Evolutionary conservation across 2,797 vertebrate species (phyloP).

Genomic region (Lates japonicus): DNA sequence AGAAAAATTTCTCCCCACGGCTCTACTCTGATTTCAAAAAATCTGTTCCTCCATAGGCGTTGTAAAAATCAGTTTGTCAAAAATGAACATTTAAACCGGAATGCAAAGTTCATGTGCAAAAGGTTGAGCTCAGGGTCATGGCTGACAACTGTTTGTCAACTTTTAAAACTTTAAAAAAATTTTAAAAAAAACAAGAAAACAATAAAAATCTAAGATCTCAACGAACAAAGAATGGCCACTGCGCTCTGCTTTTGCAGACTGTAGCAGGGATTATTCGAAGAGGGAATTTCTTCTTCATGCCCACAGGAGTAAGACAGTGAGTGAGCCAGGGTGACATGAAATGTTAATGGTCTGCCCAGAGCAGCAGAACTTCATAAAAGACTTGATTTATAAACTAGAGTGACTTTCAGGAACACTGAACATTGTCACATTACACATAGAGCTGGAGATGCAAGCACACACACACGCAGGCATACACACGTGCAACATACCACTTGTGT

Average conservation of each 20-base stretch:
- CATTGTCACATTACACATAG: slow-evolving; percentile 55
- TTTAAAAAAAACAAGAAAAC: background rate
- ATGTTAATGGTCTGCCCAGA: slow-evolving; percentile 83
- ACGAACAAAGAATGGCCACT: slow-evolving; percentile 16
- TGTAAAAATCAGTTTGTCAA: slow-evolving; percentile 42
- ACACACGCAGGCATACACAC: slow-evolving; percentile 3
- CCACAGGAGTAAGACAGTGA: slow-evolving; percentile 64
- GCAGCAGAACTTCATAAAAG: slow-evolving; percentile 82
- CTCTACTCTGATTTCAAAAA: slow-evolving; percentile 46
- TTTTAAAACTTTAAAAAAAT: background rate
- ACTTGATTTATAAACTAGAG: slow-evolving; percentile 78
- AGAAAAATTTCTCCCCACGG: slow-evolving; percentile 59
- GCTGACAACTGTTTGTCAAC: slow-evolving; percentile 3
- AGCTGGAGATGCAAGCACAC: slow-evolving; percentile 26
- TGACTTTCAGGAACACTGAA: slow-evolving; percentile 71
- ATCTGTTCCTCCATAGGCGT: slow-evolving; percentile 14
- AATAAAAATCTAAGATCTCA: background rate
- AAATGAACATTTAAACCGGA: slow-evolving; percentile 19
- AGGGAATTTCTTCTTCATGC: slow-evolving; percentile 53
- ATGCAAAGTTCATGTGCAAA: slow-evolving; percentile 8
- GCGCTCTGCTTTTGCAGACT: slow-evolving; percentile 47
- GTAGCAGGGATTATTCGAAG: slow-evolving; percentile 60
- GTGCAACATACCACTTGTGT: slow-evolving; percentile 12
- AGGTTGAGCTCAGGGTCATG: background rate
- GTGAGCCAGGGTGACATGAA: slow-evolving; percentile 76